phyloP scores from a whole-genome alignment of 2,113 vertebrate genomes.

The Malurus melanocephalus region DNA sequence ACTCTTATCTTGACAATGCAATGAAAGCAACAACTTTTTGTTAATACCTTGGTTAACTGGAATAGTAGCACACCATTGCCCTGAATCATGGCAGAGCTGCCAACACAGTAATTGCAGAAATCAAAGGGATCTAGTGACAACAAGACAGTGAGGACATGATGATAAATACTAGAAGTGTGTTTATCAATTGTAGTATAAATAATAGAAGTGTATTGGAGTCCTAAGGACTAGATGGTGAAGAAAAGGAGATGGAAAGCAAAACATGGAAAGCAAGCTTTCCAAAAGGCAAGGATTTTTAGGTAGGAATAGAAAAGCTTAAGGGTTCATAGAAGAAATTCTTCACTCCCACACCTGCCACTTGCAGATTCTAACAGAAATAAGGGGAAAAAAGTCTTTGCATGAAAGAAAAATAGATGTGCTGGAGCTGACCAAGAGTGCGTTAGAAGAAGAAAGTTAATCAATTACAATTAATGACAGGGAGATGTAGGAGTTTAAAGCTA shows the following conservation, averaged over 20 bases:
- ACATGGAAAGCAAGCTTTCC: neutral
- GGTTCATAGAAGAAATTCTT: neutral
- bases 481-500: neutral
- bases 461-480: neutral
- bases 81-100: neutral
- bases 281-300: neutral
- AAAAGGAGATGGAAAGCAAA: neutral
- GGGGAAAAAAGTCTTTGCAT: neutral
- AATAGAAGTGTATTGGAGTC: neutral
- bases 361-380: neutral
- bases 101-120: conserved; percentile 13
- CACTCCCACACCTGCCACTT: neutral
- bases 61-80: neutral
- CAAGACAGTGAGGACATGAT: neutral
- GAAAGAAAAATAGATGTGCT: neutral
- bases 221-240: conserved; percentile 16
- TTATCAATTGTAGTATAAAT: conserved; percentile 1
- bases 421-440: neutral
- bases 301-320: conserved; percentile 4
- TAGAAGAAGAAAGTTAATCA: conserved; percentile 25
- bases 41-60: neutral
- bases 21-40: neutral
- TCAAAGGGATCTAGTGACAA: conserved; percentile 20
- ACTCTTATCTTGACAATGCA: neutral
- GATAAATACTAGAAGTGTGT: conserved; percentile 29